Conservation (phyloP, 2,113 vertebrate species). For the Eolophus roseicapilla region DNA sequence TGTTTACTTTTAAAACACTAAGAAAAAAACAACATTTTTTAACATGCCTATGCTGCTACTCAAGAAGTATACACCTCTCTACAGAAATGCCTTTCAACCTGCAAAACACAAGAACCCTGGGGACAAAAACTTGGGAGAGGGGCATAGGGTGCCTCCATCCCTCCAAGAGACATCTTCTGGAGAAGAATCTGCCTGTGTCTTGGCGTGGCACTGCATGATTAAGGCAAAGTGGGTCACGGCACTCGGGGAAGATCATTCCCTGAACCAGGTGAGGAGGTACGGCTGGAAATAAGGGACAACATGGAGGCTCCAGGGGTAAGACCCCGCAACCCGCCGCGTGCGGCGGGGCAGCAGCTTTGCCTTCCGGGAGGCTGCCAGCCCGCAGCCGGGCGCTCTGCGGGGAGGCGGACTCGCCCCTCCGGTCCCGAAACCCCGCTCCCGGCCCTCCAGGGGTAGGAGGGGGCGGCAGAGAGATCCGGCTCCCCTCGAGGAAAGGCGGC, state of each 20-base stretch:
- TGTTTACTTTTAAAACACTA: slow-evolving; percentile 20
- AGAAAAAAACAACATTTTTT: neutral
- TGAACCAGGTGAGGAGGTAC: neutral
- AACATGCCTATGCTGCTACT: neutral
- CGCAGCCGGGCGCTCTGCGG: neutral
- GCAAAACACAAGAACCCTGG: neutral
- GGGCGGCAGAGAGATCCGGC: slow-evolving; percentile 2
- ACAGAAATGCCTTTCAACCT: neutral
- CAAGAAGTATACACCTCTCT: neutral
- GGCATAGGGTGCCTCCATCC: neutral
- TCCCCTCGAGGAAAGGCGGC: slow-evolving; percentile 7
- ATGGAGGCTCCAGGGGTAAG: neutral
- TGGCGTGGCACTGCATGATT: neutral
- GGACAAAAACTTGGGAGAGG: neutral
- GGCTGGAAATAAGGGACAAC: neutral
- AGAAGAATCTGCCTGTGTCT: neutral
- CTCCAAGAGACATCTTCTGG: neutral
- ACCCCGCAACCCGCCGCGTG: neutral
- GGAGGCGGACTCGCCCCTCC: neutral
- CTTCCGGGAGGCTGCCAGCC: neutral
- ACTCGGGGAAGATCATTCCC: neutral
- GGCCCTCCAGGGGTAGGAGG: neutral
- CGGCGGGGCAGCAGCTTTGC: neutral
- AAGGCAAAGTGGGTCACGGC: slow-evolving; percentile 18
- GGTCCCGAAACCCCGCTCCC: slow-evolving; percentile 10